Percentiles rank a stretch among this genome's conserved stretches.
phyloP scores from a whole-genome alignment of 2,113 vertebrate genomes.

The Otus sunia region DNA sequence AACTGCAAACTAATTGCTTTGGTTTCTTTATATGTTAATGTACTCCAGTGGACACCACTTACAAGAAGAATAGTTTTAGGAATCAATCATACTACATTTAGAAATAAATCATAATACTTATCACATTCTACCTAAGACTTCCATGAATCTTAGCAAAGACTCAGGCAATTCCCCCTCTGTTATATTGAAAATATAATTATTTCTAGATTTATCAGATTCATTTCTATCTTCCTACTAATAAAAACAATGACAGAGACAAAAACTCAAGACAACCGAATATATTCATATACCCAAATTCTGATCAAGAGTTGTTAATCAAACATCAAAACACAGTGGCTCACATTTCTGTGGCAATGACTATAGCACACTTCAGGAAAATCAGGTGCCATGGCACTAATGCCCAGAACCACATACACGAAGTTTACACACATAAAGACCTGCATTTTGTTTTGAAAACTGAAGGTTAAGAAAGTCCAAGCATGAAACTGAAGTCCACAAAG shows the following conservation, averaged over 20 bases:
- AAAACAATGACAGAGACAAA: not conserved
- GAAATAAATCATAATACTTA: not conserved
- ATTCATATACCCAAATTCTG: not conserved
- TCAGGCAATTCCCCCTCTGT: not conserved
- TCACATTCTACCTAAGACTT: not conserved
- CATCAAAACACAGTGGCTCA: not conserved
- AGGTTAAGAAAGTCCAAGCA: not conserved
- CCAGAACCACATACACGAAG: not conserved
- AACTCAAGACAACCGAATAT: not conserved
- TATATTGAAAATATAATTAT: not conserved
- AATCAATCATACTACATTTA: not conserved
- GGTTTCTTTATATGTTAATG: not conserved
- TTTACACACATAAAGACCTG: not conserved
- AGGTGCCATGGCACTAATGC: not conserved
- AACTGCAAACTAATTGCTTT: constrained; percentile 12
- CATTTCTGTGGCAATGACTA: not conserved
- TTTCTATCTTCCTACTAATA: not conserved
- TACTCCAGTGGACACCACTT: not conserved
- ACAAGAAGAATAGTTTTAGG: not conserved
- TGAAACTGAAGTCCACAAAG: not conserved
- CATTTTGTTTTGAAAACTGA: not conserved
- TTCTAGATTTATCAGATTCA: not conserved
- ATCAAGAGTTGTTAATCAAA: not conserved
- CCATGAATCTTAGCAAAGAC: not conserved
- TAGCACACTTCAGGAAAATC: not conserved